phyloP scores from a whole-genome alignment of 2,888 invertebrate species.

The Lasioglossum vierecki region DNA sequence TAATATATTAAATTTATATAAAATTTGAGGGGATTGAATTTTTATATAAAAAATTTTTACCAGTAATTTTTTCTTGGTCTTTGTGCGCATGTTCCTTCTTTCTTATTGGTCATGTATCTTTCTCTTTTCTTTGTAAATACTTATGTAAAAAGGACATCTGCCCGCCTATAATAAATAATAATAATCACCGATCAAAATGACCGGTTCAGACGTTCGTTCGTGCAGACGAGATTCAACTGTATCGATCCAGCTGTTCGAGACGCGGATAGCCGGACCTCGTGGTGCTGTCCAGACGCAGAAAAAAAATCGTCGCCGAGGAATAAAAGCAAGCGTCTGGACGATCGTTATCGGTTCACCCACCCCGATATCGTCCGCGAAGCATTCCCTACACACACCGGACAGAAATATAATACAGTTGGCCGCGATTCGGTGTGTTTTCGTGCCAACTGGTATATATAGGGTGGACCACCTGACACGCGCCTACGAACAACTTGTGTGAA shows the following conservation, averaged over 20 bases:
- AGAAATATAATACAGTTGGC: constrained; percentile 58
- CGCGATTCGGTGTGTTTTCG: constrained; percentile 57
- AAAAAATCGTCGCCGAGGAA: not conserved
- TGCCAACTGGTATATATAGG: constrained; percentile 56
- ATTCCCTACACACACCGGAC: constrained; percentile 31
- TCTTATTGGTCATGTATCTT: too few relatives aligned
- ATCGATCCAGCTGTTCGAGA: not conserved
- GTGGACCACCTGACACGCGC: constrained; percentile 17
- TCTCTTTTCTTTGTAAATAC: too few relatives aligned
- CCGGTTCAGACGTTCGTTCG: not conserved
- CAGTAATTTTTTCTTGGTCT: too few relatives aligned
- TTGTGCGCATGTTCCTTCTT: too few relatives aligned
- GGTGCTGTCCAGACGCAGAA: not conserved
- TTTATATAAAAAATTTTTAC: too few relatives aligned
- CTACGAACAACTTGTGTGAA: constrained; percentile 1
- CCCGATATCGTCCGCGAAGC: constrained; percentile 25
- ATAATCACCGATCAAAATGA: too few relatives aligned
- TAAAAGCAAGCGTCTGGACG: not conserved
- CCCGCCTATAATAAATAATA: too few relatives aligned
- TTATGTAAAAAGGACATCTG: too few relatives aligned
- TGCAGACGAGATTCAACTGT: not conserved
- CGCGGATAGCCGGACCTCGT: not conserved
- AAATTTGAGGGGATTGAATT: too few relatives aligned
- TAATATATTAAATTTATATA: too few relatives aligned
- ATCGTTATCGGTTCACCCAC: constrained; percentile 44